Evolutionary conservation across 2,797 vertebrate genomes (phyloP).

Genomic region (Hirundo rustica): DNA sequence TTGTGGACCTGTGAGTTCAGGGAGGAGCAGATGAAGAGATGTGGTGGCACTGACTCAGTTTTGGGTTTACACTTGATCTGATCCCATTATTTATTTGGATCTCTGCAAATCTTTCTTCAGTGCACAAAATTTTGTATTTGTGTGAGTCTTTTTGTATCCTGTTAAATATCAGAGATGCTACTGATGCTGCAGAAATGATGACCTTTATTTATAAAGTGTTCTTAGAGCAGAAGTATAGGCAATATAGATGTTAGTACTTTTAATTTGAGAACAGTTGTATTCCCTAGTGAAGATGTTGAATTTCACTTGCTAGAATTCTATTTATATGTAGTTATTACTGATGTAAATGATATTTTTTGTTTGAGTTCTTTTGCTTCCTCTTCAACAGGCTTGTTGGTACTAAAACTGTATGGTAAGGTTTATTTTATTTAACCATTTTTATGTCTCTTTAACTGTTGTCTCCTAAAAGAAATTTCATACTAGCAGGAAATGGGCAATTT

Average conservation of each 20-base stretch:
- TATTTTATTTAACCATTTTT: conserved; percentile 20
- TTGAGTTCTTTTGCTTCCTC: conserved; percentile 12
- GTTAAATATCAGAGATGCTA: not conserved
- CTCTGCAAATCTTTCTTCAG: not conserved
- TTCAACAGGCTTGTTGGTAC: not conserved
- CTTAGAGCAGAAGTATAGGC: not conserved
- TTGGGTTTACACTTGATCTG: not conserved
- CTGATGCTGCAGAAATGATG: not conserved
- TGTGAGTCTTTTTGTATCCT: accelerated
- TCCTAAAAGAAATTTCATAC: not conserved
- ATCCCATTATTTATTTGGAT: not conserved
- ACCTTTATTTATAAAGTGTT: not conserved
- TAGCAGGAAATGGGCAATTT: not conserved
- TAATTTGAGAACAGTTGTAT: not conserved
- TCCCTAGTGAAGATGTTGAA: not conserved
- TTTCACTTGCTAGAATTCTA: not conserved
- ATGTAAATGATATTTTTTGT: not conserved
- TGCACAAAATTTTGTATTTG: not conserved
- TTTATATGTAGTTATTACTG: not conserved
- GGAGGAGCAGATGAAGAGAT: not conserved
- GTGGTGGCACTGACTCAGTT: not conserved
- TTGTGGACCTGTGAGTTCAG: not conserved
- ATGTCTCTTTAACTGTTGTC: not conserved
- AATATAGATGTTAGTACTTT: not conserved
- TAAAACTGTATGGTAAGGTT: conserved; percentile 28